Evolutionary conservation across 2,113 vertebrate species (phyloP), one percentile per base, ranked within the genome.

Genomic region (Mormyrus lacerda): DNA sequence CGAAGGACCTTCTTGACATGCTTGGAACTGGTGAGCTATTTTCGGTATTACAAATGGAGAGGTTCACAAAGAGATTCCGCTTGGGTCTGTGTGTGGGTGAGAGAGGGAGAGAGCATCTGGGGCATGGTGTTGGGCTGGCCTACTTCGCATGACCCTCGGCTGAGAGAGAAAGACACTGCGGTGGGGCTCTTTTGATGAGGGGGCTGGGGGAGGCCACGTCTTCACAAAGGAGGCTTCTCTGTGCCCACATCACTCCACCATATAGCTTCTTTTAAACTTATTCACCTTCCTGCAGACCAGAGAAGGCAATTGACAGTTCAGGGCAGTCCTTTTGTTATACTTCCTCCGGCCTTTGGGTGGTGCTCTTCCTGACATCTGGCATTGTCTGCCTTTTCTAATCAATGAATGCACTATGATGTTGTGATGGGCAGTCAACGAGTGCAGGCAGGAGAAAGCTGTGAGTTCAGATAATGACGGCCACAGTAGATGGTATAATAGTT

Each of bases 61-160:
- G 44, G 19, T 31, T 84, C 42, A 24, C 39, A 65, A 48, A 88
- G n/a, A n/a, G n/a, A n/a, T n/a, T n/a, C 58, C 9, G 51, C 51
- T 86, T 50, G 89, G 87, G 84, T 88, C 73, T 89, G 51, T 89
- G n/a, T 55, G 27, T 89, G 73, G 4, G 90, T 89, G 61, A 89
- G 88, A 90, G 90, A 90, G 90, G 87, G 88, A 89, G 90, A 87
- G 92, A 89, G 79, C n/a, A 91, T 91, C 89, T 93, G 91, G 89
- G 91, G 89, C 90, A 88, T 45, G 89, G 65, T 61, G 89, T 90
- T 86, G 92, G 91, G 90, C 89, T 93, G 93, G 87, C 93, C 93
- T 93, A 90, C 92, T 93, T 93, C 91, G 84, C 88, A 55, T 51
- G 90, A 91, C 91, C 92, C 93, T 93, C 90, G 90, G 83, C 27